These are phyloP conservation scores for Brenthis ino DNA, from an alignment of 2,888 invertebrate genomes.

Conservation along the genomic window DNA sequence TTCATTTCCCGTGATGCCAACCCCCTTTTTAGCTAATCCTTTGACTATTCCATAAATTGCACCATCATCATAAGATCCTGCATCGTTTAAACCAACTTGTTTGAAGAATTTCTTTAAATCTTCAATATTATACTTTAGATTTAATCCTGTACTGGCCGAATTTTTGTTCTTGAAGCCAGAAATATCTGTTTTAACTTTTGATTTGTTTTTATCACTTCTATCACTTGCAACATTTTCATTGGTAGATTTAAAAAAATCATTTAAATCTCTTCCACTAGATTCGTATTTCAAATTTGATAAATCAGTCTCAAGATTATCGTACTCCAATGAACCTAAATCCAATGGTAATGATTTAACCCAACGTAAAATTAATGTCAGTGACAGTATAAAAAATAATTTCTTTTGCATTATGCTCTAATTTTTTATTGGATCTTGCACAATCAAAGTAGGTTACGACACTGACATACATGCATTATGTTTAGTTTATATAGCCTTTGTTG, in stretches of 20 bases:
- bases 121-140: constrained; percentile 56
- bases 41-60: constrained; percentile 68
- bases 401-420: constrained; percentile 59
- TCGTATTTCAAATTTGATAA: constrained; percentile 61
- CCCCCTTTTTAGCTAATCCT: constrained; percentile 61
- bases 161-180: constrained; percentile 62
- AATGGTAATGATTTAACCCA: constrained; percentile 59
- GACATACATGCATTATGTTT: constrained; percentile 71
- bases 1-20: constrained; percentile 67
- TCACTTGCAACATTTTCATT: constrained; percentile 44
- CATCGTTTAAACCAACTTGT: constrained; percentile 54
- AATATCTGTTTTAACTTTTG: constrained; percentile 47
- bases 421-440: constrained; percentile 65
- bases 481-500: constrained; percentile 70
- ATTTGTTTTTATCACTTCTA: constrained; percentile 33
- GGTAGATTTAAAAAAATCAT: constrained; percentile 57
- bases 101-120: constrained; percentile 64
- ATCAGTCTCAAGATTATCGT: constrained; percentile 62
- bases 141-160: constrained; percentile 53
- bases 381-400: constrained; percentile 56
- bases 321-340: constrained; percentile 53
- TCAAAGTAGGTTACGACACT: constrained; percentile 78
- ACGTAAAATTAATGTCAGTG: constrained; percentile 56
- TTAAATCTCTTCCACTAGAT: constrained; percentile 62
- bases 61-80: constrained; percentile 62